phyloP scores from a whole-genome alignment of 2,888 invertebrate genomes.

The Drosophila dives region DNA sequence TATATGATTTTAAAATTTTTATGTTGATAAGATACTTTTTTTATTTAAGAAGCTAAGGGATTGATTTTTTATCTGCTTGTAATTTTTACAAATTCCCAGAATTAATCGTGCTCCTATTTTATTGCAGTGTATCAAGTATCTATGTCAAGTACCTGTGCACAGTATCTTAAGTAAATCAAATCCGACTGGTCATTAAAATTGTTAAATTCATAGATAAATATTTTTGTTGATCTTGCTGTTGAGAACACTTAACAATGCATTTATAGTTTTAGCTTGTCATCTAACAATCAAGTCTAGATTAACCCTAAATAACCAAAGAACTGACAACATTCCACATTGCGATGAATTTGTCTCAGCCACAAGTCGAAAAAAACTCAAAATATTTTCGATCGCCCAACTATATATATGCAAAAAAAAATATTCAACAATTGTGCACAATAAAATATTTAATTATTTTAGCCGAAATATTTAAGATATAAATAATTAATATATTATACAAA shows the following conservation, averaged over 20 bases:
- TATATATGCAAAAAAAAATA: constrained; percentile 1
- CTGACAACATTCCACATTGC: not conserved
- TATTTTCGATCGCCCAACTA: not conserved
- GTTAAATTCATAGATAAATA: not conserved
- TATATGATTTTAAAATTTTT: no score
- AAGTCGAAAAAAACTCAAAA: no score
- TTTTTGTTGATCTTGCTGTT: not conserved
- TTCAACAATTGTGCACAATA: constrained; percentile 11
- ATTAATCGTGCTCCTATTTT: not conserved
- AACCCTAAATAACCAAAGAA: not conserved
- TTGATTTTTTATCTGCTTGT: no score
- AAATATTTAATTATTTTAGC: constrained; percentile 34
- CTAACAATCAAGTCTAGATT: not conserved
- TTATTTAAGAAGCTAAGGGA: not conserved
- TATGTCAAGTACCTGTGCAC: constrained; percentile 9
- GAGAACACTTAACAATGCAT: not conserved
- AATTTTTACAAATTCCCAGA: not conserved
- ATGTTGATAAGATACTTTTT: no score
- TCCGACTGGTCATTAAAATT: not conserved
- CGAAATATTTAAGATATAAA: constrained; percentile 30
- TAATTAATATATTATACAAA: constrained; percentile 42
- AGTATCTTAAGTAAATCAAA: not conserved
- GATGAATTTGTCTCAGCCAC: not conserved
- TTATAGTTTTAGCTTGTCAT: not conserved
- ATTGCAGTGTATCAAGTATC: not conserved